Evolutionary conservation across 2,888 invertebrate species (phyloP), one percentile per base, ranked within the genome.

Genomic region (Iphiclides podalirius): DNA sequence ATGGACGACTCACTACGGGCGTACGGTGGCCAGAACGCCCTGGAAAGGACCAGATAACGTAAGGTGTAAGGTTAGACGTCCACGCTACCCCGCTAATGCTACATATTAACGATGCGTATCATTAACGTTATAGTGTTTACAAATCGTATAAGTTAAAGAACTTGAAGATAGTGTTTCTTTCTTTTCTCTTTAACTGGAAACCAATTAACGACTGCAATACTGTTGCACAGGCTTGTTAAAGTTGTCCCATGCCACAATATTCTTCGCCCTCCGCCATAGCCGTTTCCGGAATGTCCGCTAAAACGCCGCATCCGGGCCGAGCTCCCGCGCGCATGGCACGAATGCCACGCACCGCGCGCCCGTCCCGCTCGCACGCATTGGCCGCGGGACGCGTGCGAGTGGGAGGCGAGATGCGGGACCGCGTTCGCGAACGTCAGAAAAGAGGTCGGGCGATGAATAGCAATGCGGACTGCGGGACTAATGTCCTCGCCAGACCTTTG

Each of bases 401-500:
- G 64, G 59, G 78, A 77, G 43, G 61, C 64, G 53, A 70, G 82
- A 87, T 87, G 86, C 86, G 85, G 85, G 80, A 84, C 72, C 74
- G 76, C 75, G 76, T 70, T 76, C 77, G 75, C 75, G 79, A 79
- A 78, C 83, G 83, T 81, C 80, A 80, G 75, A 76, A 83, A 82
- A 75, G 83, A 84, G 85, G 85, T 84, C 85, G 83, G 68, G 67
- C 68, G 78, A 82, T 83, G 85, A 87, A 85, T 83, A 85, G 85
- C 85, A 85, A 86, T 87, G 87, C 87, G 82, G 84, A 85, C 81
- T 86, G 85, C 87, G 86, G 72, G 83, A 82, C 78, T 77, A 75
- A 79, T 80, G 82, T 84, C 84, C 84, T 81, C 34, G 36, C 38
- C 48, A 38, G 42, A 38, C 42, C 48, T 42, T 37, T 37, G 42